Evolutionary conservation across 1,140 invertebrate genomes (phyloP).

Genomic region (Zophobas morio): DNA sequence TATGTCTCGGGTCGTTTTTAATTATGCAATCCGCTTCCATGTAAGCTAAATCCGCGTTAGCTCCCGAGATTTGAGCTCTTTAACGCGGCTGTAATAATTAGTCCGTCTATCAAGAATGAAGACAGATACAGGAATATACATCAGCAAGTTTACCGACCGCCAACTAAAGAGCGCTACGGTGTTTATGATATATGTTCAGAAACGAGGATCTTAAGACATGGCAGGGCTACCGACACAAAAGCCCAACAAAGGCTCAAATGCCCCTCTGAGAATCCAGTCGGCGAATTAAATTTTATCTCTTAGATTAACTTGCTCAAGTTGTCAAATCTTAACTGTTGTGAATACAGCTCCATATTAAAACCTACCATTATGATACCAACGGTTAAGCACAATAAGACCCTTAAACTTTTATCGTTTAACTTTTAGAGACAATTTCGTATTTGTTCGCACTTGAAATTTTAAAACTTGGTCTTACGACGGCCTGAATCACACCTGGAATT

Average conservation of each 20-base stretch:
- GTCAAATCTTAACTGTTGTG: constrained; percentile 59
- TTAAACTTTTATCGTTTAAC: constrained; percentile 51
- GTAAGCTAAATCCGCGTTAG: neutral
- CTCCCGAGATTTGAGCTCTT: constrained; percentile 34
- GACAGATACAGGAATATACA: constrained; percentile 55
- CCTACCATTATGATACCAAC: constrained; percentile 53
- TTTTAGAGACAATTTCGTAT: constrained; percentile 53
- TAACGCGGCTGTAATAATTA: constrained; percentile 51
- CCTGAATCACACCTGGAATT: constrained; percentile 49
- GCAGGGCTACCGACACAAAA: constrained; percentile 47
- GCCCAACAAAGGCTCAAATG: constrained; percentile 56
- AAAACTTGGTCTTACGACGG: constrained; percentile 37
- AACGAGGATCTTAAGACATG: constrained; percentile 46
- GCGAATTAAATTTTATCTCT: constrained; percentile 61
- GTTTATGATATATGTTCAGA: constrained; percentile 55
- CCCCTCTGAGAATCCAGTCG: constrained; percentile 53
- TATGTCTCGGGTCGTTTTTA: neutral
- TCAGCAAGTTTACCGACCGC: constrained; percentile 53
- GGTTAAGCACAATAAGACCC: constrained; percentile 42
- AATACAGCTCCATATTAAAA: constrained; percentile 56
- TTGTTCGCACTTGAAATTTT: constrained; percentile 44
- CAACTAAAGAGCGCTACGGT: constrained; percentile 47
- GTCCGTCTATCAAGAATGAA: constrained; percentile 53
- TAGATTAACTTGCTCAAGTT: constrained; percentile 60
- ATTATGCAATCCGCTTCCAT: neutral